phyloP scores from a whole-genome alignment of 2,113 vertebrate genomes.

The Sapajus apella region DNA sequence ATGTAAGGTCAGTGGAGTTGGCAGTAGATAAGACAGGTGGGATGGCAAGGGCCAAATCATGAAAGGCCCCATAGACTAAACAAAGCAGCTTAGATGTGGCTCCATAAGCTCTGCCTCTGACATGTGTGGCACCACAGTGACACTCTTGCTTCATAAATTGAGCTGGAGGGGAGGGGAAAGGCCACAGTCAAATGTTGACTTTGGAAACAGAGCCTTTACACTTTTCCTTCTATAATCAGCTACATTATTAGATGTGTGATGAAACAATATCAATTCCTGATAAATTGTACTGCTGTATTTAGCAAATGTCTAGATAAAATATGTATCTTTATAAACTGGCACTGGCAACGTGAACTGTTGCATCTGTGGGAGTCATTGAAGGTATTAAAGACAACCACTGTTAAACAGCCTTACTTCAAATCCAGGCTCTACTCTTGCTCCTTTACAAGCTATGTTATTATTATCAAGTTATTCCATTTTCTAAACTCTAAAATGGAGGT shows the following conservation, averaged over 20 bases:
- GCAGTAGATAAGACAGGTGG: neutral
- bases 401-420: neutral
- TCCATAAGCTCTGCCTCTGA: neutral
- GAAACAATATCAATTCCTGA: neutral
- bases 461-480: neutral
- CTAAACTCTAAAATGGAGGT: neutral
- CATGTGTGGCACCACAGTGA: neutral
- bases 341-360: neutral
- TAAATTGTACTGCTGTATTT: neutral
- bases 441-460: neutral
- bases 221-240: neutral
- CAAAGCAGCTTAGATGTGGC: neutral
- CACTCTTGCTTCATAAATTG: neutral
- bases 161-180: neutral
- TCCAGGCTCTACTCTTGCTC: neutral
- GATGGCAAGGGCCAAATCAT: neutral
- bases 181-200: neutral
- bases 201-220: neutral
- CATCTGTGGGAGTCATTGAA: neutral
- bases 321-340: neutral
- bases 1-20: neutral
- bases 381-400: neutral
- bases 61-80: neutral
- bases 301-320: neutral
- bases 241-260: neutral